A percentile compares a stretch with the other conserved stretches of the same genome.
Evolutionary conservation across 2,113 vertebrate genomes (phyloP).

Genomic region (Melanostigma gelatinosum): DNA sequence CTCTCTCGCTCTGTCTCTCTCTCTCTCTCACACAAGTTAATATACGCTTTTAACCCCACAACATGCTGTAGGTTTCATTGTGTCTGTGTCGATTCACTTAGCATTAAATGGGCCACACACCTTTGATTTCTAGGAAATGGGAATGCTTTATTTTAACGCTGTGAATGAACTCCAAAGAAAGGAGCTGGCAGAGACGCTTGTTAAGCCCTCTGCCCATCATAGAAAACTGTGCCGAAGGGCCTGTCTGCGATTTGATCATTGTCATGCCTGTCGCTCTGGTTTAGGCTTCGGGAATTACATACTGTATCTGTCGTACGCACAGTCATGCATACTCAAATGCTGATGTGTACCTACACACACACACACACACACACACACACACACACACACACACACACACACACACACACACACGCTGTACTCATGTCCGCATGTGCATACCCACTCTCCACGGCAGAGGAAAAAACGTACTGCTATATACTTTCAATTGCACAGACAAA

Average conservation of each 20-base stretch:
- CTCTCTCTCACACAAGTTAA: not conserved
- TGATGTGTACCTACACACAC: conserved; percentile 10
- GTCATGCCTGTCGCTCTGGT: conserved; percentile 66
- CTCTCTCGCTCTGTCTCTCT: too few relatives aligned
- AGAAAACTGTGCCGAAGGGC: conserved; percentile 59
- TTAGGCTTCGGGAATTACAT: conserved; percentile 50
- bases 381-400: conserved; percentile 21
- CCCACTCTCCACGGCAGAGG: not conserved
- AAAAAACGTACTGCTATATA: not conserved
- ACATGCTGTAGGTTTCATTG: conserved; percentile 24
- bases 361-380: conserved; percentile 16
- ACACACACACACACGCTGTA: conserved; percentile 16
- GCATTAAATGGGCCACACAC: conserved; percentile 52
- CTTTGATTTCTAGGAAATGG: conserved; percentile 49
- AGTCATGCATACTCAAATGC: conserved; percentile 1
- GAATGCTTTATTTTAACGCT: conserved; percentile 58
- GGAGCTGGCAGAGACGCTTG: conserved; percentile 62
- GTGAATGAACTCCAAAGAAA: conserved; percentile 62
- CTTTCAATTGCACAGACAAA: not conserved
- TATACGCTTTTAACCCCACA: not conserved
- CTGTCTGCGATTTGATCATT: conserved; percentile 60
- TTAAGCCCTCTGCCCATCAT: conserved; percentile 66
- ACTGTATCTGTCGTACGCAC: conserved; percentile 51
- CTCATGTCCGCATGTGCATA: not conserved
- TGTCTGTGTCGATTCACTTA: conserved; percentile 41